Conservation (phyloP, 2,888 invertebrate species). For the Macrophya annulata region DNA sequence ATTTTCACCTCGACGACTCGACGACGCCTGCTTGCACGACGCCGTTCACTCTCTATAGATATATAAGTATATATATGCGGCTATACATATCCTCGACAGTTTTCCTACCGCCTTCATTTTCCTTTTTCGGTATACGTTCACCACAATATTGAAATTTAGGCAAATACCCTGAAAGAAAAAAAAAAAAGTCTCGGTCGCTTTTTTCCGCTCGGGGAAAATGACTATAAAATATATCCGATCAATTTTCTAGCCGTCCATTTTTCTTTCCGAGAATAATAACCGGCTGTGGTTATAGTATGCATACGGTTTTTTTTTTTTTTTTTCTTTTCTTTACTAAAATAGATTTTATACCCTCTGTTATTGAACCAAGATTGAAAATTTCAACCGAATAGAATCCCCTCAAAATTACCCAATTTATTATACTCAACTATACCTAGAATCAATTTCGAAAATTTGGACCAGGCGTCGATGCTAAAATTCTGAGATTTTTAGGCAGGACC, state of each 20-base stretch:
- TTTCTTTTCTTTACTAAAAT: neutral
- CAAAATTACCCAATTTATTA: neutral
- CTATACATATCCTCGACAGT: neutral
- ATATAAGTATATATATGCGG: neutral
- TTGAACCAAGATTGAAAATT: neutral
- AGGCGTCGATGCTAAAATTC: neutral
- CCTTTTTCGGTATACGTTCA: neutral
- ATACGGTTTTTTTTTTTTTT: neutral
- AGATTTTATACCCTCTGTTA: neutral
- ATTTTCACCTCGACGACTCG: neutral
- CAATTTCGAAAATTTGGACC: neutral
- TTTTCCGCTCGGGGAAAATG: neutral
- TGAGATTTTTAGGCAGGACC: neutral
- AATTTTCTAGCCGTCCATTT: neutral
- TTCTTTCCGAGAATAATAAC: neutral
- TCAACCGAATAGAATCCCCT: neutral
- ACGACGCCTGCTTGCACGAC: neutral
- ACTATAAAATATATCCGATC: slow-evolving; percentile 22
- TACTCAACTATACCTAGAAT: neutral
- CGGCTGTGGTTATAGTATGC: neutral
- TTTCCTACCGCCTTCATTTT: neutral
- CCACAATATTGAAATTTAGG: slow-evolving; percentile 19
- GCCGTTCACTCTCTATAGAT: neutral
- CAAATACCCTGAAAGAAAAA: neutral
- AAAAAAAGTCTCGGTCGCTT: too few species aligned